These are phyloP conservation scores for Creontiades dilutus DNA, from an alignment of 2,888 invertebrate species.

Conservation along the genomic window DNA sequence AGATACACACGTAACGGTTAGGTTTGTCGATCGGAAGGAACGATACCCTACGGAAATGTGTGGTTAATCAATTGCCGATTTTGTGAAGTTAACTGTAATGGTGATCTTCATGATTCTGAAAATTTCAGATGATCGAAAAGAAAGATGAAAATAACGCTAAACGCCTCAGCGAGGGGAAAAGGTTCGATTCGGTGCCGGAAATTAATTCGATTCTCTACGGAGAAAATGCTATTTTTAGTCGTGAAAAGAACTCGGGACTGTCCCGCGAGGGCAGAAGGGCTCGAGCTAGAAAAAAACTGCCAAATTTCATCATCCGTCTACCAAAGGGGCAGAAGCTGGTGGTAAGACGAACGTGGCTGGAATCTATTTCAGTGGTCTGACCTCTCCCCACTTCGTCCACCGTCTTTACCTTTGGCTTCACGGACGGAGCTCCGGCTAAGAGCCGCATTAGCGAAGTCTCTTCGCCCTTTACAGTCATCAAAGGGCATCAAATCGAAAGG, in stretches of 20 bases:
- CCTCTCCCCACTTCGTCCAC: background rate
- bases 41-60: no score
- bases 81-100: no score
- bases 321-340: conserved; percentile 29
- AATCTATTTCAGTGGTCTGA: conserved; percentile 50
- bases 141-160: no score
- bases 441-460: conserved; percentile 13
- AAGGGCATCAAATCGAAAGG: conserved; percentile 55
- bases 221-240: background rate
- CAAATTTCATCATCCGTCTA: conserved; percentile 20
- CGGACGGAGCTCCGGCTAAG: background rate
- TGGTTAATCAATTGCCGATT: no score
- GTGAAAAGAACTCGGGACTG: background rate
- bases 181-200: background rate
- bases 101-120: no score
- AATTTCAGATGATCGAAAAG: no score
- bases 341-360: conserved; percentile 26
- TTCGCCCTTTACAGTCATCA: conserved; percentile 24
- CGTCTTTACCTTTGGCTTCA: background rate
- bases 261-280: background rate
- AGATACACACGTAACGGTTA: no score
- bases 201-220: background rate
- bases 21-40: no score
- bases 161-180: background rate
- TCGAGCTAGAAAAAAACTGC: background rate